Evolutionary conservation across 2,888 invertebrate genomes (phyloP), one percentile per base, ranked within the genome.

Genomic region (Eristalis arbustorum): DNA sequence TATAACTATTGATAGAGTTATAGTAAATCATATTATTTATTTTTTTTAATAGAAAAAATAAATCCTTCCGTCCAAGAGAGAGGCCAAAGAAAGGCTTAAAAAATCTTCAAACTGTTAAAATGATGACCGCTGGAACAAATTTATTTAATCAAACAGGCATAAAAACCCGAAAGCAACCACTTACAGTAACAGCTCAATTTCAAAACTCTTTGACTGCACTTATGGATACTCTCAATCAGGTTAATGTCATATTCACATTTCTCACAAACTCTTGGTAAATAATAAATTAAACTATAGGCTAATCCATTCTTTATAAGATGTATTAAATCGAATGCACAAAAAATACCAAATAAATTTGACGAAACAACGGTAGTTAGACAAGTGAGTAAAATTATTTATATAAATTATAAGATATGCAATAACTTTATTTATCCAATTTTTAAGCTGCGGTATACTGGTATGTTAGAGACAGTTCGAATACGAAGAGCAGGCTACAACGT

Each of bases 401-500:
- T 49, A 18, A 64, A 37, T 74, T 37, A 49, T 23, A 49, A 13
- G 1, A 37, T 63, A 63, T 37, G 42, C 49, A 56, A 42, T 31
- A 34, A 59, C 3, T 14, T 25, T 4, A 22, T 13, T 14, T 68
- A 28, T 40, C 18, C 42, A 68, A 75, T 87, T 69, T 96, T 61
- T 14, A 18, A 97, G 91, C 94, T 99, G 80, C 94, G 98, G 11
- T 99, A 99, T 93, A 98, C 98, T 0, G 99, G 99, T 84, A 99
- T 98, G 98, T 91, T 99, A 90, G 98, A 98, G 91, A 99, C 98
- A 0, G 98, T 98, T 14, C 94, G 98, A 89, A 98, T 99, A 88
- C 94, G 98, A 68, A 97, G 98, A 91, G 98, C 98, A 1, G 98
- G 98, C 1, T 99, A 98, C 93, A 98, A 98, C 92, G 98, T 98